These are phyloP conservation scores for Cardinalis cardinalis DNA, from an alignment of 2,113 vertebrate species.

Conservation along the genomic window DNA sequence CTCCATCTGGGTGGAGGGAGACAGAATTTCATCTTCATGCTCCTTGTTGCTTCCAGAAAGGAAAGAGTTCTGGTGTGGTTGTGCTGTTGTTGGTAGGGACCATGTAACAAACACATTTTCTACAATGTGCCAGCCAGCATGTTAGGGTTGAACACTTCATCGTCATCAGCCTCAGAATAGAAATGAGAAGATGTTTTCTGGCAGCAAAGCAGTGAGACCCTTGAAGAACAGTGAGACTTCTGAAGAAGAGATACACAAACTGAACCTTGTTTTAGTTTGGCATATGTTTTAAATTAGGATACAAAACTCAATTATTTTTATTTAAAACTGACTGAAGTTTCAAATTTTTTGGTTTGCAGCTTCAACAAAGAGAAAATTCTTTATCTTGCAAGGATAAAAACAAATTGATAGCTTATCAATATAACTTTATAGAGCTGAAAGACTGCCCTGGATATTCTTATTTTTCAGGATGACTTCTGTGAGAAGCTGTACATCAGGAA, in stretches of 20 bases:
- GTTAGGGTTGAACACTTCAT: not conserved
- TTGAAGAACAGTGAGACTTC: not conserved
- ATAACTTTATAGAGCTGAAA: not conserved
- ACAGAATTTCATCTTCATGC: not conserved
- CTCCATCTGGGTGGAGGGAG: not conserved
- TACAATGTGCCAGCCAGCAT: accelerated
- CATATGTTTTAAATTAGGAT: not conserved
- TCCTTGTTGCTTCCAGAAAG: not conserved
- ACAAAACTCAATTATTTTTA: not conserved
- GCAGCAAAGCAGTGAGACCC: not conserved
- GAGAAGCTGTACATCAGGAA: not conserved
- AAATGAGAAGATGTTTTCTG: not conserved
- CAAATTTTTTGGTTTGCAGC: not conserved
- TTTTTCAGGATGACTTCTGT: not conserved
- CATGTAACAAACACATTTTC: not conserved
- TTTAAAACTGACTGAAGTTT: not conserved
- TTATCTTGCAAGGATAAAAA: not conserved
- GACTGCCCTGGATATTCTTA: not conserved
- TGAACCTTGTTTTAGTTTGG: not conserved
- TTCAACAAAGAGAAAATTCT: not conserved
- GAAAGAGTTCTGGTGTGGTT: not conserved
- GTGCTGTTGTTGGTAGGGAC: not conserved
- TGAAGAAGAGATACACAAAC: not conserved
- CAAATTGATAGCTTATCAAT: not conserved
- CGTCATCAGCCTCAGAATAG: not conserved